These are phyloP conservation scores for Iphiclides podalirius DNA, from an alignment of 2,888 invertebrate species.

Conservation along the genomic window DNA sequence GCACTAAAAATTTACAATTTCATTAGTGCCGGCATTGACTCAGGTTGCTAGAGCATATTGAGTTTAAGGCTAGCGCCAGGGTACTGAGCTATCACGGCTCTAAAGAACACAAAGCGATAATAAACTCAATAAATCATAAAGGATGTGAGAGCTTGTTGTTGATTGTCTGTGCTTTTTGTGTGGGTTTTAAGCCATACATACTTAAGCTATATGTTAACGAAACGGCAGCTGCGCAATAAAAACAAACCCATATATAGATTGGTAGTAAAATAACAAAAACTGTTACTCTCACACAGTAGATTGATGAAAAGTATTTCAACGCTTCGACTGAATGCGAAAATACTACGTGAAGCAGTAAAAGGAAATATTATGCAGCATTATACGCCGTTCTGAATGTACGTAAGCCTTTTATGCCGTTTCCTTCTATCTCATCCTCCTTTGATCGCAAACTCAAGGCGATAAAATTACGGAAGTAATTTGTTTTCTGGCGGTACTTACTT, in stretches of 20 bases:
- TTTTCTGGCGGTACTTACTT: conserved; percentile 5
- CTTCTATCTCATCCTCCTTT: conserved; percentile 13
- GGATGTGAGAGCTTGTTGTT: no score
- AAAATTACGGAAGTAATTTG: conserved; percentile 16
- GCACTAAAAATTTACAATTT: no score
- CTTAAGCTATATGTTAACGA: no score
- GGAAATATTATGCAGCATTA: conserved; percentile 17
- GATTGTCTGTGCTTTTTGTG: no score
- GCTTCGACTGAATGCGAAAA: conserved; percentile 10
- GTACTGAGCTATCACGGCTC: no score
- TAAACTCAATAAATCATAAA: no score
- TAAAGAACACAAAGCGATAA: no score
- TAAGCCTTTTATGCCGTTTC: conserved; percentile 16
- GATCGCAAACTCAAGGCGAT: conserved; percentile 13
- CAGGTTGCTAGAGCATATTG: no score
- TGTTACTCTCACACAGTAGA: background rate
- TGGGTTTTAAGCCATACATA: no score
- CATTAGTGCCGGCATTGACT: no score
- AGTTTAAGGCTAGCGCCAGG: no score
- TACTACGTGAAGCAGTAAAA: conserved; percentile 12
- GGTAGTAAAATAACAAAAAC: conserved; percentile 3
- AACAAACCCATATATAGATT: background rate
- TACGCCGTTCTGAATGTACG: conserved; percentile 11
- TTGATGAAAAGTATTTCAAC: conserved; percentile 8
- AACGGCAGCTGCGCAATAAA: no score